Evolutionary conservation across 2,797 vertebrate genomes (phyloP), one percentile per base, ranked within the genome.

Genomic region (Pipistrellus pygmaeus): DNA sequence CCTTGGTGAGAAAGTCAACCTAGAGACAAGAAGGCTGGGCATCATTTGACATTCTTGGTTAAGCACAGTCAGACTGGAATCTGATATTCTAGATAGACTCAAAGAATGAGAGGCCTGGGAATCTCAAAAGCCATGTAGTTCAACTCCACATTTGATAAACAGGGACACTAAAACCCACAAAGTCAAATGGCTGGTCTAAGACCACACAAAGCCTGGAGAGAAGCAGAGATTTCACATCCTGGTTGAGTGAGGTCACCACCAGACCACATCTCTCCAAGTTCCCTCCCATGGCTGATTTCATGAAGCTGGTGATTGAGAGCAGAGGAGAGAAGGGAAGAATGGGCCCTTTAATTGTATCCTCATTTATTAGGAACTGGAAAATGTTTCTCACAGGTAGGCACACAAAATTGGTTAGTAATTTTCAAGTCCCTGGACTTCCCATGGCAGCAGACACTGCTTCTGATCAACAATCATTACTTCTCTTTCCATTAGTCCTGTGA

Each of bases 351-450:
- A 41, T 64, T 53, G 69, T 48, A 80, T 18, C 41, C 41, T 44
- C 80, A 69, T 78, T 78, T 66, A 25, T 23, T 77, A 89, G 66
- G 76, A 93, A 69, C n/a, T 44, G 41, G n/a, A 86, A 86, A 68
- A 30, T 53, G 66, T 83, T 44, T 85, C 62, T 51, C 44, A 32
- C 6, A 64, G 32, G 38, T 68, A 78, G 30, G 21, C 13, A 57
- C 11, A 32, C 6, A 86, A 86, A 53, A 41, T 44, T 66, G 32
- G 18, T 41, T 60, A 32, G 64, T 60, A 90, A 88, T 57, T 51
- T 81, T 85, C 32, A 68, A 80, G 66, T 55, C 13, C 7, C 27
- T 72, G 51, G 41, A 48, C 5, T 73, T 23, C 23, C 53, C 46
- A 69, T 14, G 76, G 41, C 13, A 57, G 38, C 23, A 27, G 68